Evolutionary conservation across 1,140 invertebrate genomes (phyloP), one percentile per base, ranked within the genome.

Genomic region (Geopemphigus sp.): DNA sequence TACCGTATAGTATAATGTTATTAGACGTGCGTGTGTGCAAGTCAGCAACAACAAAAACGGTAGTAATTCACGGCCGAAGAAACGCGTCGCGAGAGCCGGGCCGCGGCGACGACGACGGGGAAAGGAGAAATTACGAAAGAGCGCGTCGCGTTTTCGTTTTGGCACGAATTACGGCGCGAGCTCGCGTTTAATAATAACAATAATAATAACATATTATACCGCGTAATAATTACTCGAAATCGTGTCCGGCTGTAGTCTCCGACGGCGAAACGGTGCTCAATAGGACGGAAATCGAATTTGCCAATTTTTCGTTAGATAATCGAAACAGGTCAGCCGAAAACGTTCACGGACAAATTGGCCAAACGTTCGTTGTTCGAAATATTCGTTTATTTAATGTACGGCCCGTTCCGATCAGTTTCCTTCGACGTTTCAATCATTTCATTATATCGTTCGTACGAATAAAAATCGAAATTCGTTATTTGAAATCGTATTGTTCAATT

Each of bases 51-150:
- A 53, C 11, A 26, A 26, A 26, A 70, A 53, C 14, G 26, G 19
- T 53, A 53, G 17, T 26, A 53, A 53, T 53, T 66, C 39, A 66
- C 39, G 64, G 64, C 22, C 66, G 66, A 24, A 50, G 6, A 70
- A 8, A 39, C 22, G 17, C 24, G 10, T 70, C 66, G 47, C 47
- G 66, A 50, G 66, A 50, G 66, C 53, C 6, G 14, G 22, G 45
- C 32, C 32, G 32, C 8, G 32, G 32, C 32, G 32, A 39, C 8
- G 32, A 8, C 32, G 32, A 39, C 24, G 66, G 22, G 47, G 24
- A 53, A 70, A 70, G 66, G 66, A 70, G 66, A 70, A 70, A 70
- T 70, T 70, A 70, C 66, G 47, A 50, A 70, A 70, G 66, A 70
- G 50, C 24, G 66, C 50, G 66, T 70, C 22, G 66, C 66, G 47